These are phyloP conservation scores for Hippocampus kuda DNA, from an alignment of 2,797 vertebrate genomes.

Conservation along the genomic window DNA sequence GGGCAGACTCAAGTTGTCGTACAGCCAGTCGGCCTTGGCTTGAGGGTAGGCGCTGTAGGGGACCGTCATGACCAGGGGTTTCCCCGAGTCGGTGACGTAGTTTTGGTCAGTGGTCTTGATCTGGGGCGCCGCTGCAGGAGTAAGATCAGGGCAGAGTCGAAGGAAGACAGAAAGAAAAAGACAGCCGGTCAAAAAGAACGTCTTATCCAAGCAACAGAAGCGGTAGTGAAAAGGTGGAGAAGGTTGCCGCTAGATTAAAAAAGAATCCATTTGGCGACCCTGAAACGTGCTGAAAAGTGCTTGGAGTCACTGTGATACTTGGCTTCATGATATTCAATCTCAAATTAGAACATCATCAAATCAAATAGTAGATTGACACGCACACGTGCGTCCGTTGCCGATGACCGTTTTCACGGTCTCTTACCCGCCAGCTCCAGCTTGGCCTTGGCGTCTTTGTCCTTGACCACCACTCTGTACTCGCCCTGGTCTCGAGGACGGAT, in stretches of 20 bases:
- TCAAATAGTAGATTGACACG: background rate
- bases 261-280: background rate
- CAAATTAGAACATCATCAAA: too few relatives aligned
- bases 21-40: slow-evolving; percentile 88
- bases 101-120: slow-evolving; percentile 90
- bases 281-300: background rate
- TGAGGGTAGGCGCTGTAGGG: slow-evolving; percentile 90
- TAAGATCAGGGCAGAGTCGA: background rate
- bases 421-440: slow-evolving; percentile 93
- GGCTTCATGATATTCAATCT: background rate
- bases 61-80: slow-evolving; percentile 82
- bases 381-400: background rate
- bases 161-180: background rate
- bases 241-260: background rate
- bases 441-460: slow-evolving; percentile 93
- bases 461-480: slow-evolving; percentile 89
- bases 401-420: slow-evolving; percentile 8
- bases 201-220: background rate
- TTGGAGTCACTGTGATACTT: too few relatives aligned
- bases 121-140: slow-evolving; percentile 76
- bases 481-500: slow-evolving; percentile 93
- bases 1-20: slow-evolving; percentile 68
- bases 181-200: background rate
- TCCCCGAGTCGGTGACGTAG: slow-evolving; percentile 86
- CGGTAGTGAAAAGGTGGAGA: background rate